These are phyloP conservation scores for Ypsolopha sequella DNA, from an alignment of 2,888 invertebrate genomes.

Conservation along the genomic window DNA sequence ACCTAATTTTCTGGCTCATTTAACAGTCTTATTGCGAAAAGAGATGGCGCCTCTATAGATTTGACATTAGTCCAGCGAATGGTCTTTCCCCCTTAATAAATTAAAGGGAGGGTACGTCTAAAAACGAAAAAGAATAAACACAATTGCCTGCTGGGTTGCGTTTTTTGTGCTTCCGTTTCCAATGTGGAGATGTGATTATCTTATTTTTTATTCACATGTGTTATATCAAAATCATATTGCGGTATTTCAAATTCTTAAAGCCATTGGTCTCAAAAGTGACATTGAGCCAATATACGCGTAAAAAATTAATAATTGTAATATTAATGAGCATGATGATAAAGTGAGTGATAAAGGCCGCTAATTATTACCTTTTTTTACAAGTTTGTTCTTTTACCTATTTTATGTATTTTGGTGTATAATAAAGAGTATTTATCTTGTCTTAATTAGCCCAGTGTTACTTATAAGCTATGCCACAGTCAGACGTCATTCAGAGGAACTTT, in stretches of 20 bases:
- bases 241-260: background rate
- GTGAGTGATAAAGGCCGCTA: no score
- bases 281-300: background rate
- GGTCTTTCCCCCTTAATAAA: conserved; percentile 35
- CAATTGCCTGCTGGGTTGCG: background rate
- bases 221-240: background rate
- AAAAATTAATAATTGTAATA: background rate
- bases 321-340: no score
- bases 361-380: no score
- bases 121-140: conserved; percentile 14
- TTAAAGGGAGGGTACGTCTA: conserved; percentile 25
- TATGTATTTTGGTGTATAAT: no score
- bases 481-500: background rate
- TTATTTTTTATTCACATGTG: background rate
- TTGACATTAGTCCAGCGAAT: conserved; percentile 45
- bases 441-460: background rate
- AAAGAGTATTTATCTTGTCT: background rate
- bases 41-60: conserved; percentile 55
- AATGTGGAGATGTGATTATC: background rate
- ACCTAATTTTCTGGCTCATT: conserved; percentile 64
- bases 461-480: background rate
- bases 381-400: no score
- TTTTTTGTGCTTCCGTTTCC: background rate
- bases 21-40: conserved; percentile 54
- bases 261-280: background rate